Percentiles rank a stretch among this genome's conserved stretches.
Conservation (phyloP, 2,888 invertebrate genomes). For the Xestoiulus laeticollis region DNA sequence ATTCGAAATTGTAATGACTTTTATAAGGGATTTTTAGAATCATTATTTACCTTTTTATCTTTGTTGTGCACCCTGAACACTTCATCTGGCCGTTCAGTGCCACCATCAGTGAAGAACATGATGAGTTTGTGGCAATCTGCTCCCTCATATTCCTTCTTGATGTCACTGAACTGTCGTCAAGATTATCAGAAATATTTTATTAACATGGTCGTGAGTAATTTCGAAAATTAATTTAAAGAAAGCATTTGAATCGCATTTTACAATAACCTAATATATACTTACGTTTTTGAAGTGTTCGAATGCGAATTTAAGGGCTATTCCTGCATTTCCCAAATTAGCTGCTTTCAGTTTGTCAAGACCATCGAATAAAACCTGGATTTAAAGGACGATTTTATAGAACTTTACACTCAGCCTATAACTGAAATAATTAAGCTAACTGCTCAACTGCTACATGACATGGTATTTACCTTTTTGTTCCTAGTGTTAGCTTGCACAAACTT, state of each 20-base stretch:
- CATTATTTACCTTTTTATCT: constrained; percentile 57
- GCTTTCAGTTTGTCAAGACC: constrained; percentile 64
- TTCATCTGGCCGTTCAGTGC: constrained; percentile 67
- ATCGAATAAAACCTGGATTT: neutral
- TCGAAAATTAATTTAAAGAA: too few relatives aligned
- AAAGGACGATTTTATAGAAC: neutral
- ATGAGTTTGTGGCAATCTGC: constrained; percentile 68
- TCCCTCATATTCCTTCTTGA: constrained; percentile 60
- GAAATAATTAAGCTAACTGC: too few relatives aligned
- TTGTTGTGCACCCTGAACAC: constrained; percentile 65
- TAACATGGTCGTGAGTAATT: too few relatives aligned
- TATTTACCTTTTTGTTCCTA: constrained; percentile 64
- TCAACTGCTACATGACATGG: too few relatives aligned
- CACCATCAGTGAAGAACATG: constrained; percentile 70
- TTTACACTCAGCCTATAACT: too few relatives aligned
- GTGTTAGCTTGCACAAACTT: constrained; percentile 67
- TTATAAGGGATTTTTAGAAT: neutral
- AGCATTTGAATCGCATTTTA: too few relatives aligned
- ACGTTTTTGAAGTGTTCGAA: constrained; percentile 66
- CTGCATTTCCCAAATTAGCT: constrained; percentile 64
- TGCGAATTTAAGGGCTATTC: constrained; percentile 65
- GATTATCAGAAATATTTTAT: too few relatives aligned
- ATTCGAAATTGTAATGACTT: neutral
- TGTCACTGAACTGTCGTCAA: constrained; percentile 59
- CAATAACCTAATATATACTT: constrained; percentile 57